Evolutionary conservation across 1,140 invertebrate species (phyloP).

Genomic region (Paralvinella palmiformis): DNA sequence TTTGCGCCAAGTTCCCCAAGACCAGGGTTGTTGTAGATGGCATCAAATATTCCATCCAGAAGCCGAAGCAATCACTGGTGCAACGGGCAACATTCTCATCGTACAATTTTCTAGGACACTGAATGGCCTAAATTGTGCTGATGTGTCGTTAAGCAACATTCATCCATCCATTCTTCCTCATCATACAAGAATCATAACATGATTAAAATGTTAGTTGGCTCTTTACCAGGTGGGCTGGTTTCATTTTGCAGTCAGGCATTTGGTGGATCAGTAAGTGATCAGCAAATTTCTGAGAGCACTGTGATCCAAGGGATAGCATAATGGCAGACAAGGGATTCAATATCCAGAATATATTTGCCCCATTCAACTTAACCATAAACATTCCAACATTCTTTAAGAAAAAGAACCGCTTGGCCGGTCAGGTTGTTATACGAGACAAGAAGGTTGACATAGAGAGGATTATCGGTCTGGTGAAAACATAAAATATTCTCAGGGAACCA

Average conservation of each 20-base stretch:
- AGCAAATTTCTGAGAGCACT: slow-evolving; percentile 9
- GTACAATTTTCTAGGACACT: too few relatives aligned
- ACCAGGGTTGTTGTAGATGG: too few relatives aligned
- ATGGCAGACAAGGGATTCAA: slow-evolving; percentile 26
- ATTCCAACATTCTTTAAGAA: slow-evolving; percentile 25
- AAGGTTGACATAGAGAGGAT: slow-evolving; percentile 23
- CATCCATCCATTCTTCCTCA: too few relatives aligned
- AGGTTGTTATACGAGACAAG: slow-evolving; percentile 20
- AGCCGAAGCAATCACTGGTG: too few relatives aligned
- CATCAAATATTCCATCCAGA: too few relatives aligned
- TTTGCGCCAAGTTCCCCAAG: too few relatives aligned
- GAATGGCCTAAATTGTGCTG: too few relatives aligned
- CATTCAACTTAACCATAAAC: slow-evolving; percentile 22
- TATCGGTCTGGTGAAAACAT: slow-evolving; percentile 23
- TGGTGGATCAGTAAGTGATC: slow-evolving; percentile 23
- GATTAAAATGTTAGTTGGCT: slow-evolving; percentile 24
- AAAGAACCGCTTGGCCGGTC: slow-evolving; percentile 21
- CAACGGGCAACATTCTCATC: too few relatives aligned
- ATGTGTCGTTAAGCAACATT: too few relatives aligned
- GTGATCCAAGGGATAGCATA: slow-evolving; percentile 19
- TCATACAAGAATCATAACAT: slow-evolving; percentile 24
- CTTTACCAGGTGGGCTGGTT: slow-evolving; percentile 18
- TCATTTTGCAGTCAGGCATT: slow-evolving; percentile 20
- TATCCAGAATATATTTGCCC: slow-evolving; percentile 25
- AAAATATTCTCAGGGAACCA: slow-evolving; percentile 16